Evolutionary conservation across 2,888 invertebrate genomes (phyloP).

Genomic region (Dastarcus helophoroides): DNA sequence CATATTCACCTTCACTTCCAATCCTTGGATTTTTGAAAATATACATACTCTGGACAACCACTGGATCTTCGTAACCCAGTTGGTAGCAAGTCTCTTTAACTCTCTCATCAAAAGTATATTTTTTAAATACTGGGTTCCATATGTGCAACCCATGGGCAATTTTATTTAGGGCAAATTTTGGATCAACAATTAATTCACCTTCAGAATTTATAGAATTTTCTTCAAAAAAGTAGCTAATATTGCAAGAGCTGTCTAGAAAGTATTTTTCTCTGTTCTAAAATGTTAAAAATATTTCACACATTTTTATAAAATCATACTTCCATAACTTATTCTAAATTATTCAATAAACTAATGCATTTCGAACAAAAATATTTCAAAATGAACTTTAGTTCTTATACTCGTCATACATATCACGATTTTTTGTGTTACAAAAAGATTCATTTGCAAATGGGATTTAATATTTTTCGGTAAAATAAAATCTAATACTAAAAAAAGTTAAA

Average conservation of each 20-base stretch:
- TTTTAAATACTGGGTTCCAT: constrained; percentile 67
- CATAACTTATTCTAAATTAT: too few species aligned
- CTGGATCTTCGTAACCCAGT: constrained; percentile 66
- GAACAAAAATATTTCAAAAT: too few species aligned
- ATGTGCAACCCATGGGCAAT: constrained; percentile 85
- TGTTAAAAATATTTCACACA: constrained; percentile 1
- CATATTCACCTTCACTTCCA: constrained; percentile 66
- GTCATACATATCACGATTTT: too few species aligned
- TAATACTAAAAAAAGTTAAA: too few species aligned
- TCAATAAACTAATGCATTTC: too few species aligned
- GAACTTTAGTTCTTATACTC: neutral
- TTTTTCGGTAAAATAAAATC: too few species aligned
- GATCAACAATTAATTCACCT: constrained; percentile 61
- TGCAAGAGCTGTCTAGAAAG: constrained; percentile 85
- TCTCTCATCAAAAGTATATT: constrained; percentile 72
- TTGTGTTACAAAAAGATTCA: too few species aligned
- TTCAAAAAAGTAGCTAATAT: constrained; percentile 88
- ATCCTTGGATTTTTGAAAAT: constrained; percentile 92
- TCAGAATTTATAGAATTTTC: constrained; percentile 62
- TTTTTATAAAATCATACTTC: neutral
- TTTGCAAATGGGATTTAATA: too few species aligned
- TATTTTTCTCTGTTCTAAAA: constrained; percentile 57
- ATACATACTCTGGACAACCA: constrained; percentile 92
- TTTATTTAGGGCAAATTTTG: constrained; percentile 58
- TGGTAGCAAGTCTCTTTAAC: constrained; percentile 65